Evolutionary conservation across 2,113 vertebrate species (phyloP).

Genomic region (Chaetura pelagica): DNA sequence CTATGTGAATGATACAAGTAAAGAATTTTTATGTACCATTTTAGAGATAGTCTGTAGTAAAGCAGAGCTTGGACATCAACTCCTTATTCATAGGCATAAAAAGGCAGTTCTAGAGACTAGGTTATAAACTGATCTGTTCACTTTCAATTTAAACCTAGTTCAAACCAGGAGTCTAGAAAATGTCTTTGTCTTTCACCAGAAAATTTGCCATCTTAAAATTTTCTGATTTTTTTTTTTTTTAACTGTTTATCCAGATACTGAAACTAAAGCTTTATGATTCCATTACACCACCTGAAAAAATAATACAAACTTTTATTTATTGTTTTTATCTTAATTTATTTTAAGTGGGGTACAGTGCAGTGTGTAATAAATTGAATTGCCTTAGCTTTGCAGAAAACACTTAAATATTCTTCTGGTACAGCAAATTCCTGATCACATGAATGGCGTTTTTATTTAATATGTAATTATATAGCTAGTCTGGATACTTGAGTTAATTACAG

Average conservation of each 20-base stretch:
- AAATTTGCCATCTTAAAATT: neutral
- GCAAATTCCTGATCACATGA: slow-evolving; percentile 3
- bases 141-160: neutral
- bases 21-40: neutral
- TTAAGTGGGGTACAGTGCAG: neutral
- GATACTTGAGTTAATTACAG: slow-evolving; percentile 52
- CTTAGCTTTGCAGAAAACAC: neutral
- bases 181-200: neutral
- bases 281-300: neutral
- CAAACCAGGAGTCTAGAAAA: neutral
- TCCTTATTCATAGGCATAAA: neutral
- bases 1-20: neutral
- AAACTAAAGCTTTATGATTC: neutral
- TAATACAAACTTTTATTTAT: neutral
- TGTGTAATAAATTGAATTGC: neutral
- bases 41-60: neutral
- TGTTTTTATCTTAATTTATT: neutral
- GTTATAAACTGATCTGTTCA: neutral
- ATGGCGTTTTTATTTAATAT: slow-evolving; percentile 16
- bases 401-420: neutral
- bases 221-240: neutral
- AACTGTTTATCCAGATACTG: neutral
- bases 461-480: neutral
- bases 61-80: neutral
- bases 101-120: neutral